Evolutionary conservation across 2,797 vertebrate genomes (phyloP).

Genomic region (Sarcoramphus papa): DNA sequence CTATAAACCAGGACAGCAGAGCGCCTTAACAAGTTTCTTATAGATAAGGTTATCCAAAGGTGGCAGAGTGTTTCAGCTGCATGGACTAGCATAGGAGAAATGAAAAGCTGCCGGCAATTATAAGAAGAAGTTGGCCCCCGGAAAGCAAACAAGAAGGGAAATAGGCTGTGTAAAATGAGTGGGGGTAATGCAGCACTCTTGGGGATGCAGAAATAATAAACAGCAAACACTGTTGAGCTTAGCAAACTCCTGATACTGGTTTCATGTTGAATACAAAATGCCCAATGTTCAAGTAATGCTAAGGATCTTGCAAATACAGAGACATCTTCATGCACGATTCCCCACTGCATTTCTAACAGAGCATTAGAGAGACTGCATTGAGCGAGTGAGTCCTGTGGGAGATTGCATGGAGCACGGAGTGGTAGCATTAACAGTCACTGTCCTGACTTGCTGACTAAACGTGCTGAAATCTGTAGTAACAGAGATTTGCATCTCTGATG

Average conservation of each 20-base stretch:
- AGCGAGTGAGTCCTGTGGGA: background rate
- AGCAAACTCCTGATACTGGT: background rate
- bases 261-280: background rate
- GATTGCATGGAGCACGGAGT: fast-evolving
- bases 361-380: background rate
- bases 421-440: background rate
- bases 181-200: background rate
- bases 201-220: background rate
- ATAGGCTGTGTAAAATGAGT: background rate
- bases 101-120: conserved; percentile 3
- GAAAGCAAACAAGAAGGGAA: conserved; percentile 13
- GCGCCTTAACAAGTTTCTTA: background rate
- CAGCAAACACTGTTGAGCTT: background rate
- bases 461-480: background rate
- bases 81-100: background rate
- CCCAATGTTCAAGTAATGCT: background rate
- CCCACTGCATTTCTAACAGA: background rate
- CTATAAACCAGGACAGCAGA: background rate
- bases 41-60: background rate
- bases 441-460: background rate
- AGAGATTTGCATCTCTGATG: background rate
- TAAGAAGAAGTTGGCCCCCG: background rate
- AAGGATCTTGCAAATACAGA: background rate
- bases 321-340: background rate
- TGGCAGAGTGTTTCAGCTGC: background rate